Evolutionary conservation across 2,888 invertebrate species (phyloP).

Genomic region (Panopea generosa): DNA sequence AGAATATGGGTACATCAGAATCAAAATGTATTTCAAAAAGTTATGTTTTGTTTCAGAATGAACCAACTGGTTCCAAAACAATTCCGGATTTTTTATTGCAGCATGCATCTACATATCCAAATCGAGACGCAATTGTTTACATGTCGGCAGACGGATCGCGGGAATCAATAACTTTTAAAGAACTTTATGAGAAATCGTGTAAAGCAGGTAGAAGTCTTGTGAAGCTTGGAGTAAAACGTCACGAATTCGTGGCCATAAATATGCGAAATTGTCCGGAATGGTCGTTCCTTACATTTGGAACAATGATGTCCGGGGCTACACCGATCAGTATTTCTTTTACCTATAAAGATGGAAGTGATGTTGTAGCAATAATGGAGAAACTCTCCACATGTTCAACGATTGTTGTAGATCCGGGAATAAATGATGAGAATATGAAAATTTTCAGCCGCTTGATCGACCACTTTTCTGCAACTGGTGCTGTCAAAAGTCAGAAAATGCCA

Average conservation of each 20-base stretch:
- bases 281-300: slow-evolving; percentile 12
- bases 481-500: slow-evolving; percentile 16
- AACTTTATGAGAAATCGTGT: no score
- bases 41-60: no score
- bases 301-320: slow-evolving; percentile 23
- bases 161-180: no score
- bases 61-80: no score
- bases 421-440: slow-evolving; percentile 21
- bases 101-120: no score
- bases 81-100: no score
- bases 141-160: no score
- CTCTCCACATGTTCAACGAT: slow-evolving; percentile 15
- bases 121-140: no score
- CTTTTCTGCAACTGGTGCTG: neutral
- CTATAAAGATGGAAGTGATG: slow-evolving; percentile 28
- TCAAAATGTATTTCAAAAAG: no score
- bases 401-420: slow-evolving; percentile 19
- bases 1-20: no score
- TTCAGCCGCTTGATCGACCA: slow-evolving; percentile 9
- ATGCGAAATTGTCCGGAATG: slow-evolving; percentile 24
- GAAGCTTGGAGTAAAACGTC: slow-evolving; percentile 12
- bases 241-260: slow-evolving; percentile 18
- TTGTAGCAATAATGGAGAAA: slow-evolving; percentile 16
- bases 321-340: slow-evolving; percentile 14
- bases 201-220: no score